Evolutionary conservation across 2,888 invertebrate species (phyloP), one percentile per base, ranked within the genome.

Genomic region (Fabriciana adippe): DNA sequence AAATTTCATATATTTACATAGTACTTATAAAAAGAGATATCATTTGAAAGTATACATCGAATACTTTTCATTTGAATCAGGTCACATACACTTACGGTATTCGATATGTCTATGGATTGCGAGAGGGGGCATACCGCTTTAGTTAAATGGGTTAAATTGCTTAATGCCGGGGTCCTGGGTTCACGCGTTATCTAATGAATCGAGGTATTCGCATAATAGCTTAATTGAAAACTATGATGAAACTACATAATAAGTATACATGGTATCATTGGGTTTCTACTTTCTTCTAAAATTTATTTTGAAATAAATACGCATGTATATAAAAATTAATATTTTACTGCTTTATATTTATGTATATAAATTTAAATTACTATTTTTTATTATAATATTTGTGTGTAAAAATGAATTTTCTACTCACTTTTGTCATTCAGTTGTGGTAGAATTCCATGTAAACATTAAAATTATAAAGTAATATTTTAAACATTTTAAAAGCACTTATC

Each of bases 171-270:
- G 86, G 88, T 86, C 88, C 78, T 71, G 78, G 77, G 88, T 82
- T 88, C 89, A 87, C 76, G 74, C 70, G 80, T 81, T 88, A 89
- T 89, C 87, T 87, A 85, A 85, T 83, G 79, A 81, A 77, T 57
- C 67, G 68, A 70, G 74, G 77, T 73, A 74, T 78, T 77, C 79
- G 78, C 75, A 74, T 75, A 68, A 75, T 72, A 68, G 66, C 64
- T 72, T 74, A 72, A 75, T 73, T 71, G 72, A 70, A 72, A 69
- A 71, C 54, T 69, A 68, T 71, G 41, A 62, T 64, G 66, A 69
- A 71, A 71, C 26, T 59, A 26, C 6, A 55, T 14, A 41, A 60
- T 48, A 31, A 35, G 31, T 41, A 57, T 45, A 65, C 57, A 26
- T 26, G 26, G 14, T 59, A 59, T 48, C 13, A 26, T 48, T 31